Evolutionary conservation across 2,797 vertebrate species (phyloP).

Genomic region (Chanos chanos): DNA sequence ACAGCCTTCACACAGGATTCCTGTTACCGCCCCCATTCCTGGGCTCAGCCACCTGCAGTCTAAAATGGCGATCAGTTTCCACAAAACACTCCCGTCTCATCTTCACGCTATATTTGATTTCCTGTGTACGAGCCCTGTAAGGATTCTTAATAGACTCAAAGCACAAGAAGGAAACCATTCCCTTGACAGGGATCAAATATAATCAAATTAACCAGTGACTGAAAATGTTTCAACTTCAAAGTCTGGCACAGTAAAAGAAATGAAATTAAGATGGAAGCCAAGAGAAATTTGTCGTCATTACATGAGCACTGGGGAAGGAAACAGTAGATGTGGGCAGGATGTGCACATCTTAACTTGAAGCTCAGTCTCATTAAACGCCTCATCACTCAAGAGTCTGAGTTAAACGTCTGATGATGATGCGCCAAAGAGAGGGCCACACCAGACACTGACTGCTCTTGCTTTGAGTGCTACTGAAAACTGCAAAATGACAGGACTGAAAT

Average conservation of each 20-base stretch:
- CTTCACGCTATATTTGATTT: conserved; percentile 8
- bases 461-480: not conserved
- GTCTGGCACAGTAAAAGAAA: conserved; percentile 34
- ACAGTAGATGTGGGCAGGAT: conserved; percentile 27
- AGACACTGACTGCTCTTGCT: not conserved
- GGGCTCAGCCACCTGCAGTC: not conserved
- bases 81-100: too few species aligned
- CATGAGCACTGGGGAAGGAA: conserved; percentile 28
- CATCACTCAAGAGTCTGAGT: conserved; percentile 1
- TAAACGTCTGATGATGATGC: not conserved
- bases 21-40: not conserved
- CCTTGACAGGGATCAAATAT: too few species aligned
- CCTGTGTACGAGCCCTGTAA: conserved; percentile 3
- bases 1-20: not conserved
- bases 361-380: conserved; percentile 3
- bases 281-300: conserved; percentile 36
- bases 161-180: conserved; percentile 1
- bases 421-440: not conserved
- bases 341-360: conserved; percentile 17
- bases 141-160: conserved; percentile 10
- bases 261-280: conserved; percentile 25
- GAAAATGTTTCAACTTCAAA: conserved; percentile 5
- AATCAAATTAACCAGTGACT: conserved; percentile 22
- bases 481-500: too few species aligned
- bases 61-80: not conserved